phyloP scores from a whole-genome alignment of 2,888 invertebrate species.

The Oxytorus armatus region DNA sequence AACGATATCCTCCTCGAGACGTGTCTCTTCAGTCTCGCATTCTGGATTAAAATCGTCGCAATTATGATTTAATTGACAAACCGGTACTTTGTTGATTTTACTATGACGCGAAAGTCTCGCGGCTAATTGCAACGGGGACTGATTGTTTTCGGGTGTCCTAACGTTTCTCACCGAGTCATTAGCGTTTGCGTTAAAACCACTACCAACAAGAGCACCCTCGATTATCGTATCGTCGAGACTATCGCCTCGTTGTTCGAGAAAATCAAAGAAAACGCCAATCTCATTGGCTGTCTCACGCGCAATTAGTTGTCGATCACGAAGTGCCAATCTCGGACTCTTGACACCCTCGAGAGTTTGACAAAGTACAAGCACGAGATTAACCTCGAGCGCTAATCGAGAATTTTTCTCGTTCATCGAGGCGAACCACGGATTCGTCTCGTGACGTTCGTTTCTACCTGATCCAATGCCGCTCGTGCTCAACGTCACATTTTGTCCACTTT shows the following conservation, averaged over 20 bases:
- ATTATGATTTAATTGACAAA: constrained; percentile 63
- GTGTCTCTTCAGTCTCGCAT: constrained; percentile 44
- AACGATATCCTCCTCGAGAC: constrained; percentile 73
- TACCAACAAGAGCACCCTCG: constrained; percentile 71
- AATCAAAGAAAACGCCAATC: constrained; percentile 82
- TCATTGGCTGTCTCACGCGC: constrained; percentile 83
- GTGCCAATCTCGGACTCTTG: constrained; percentile 80
- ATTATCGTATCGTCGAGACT: constrained; percentile 75
- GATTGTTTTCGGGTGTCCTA: constrained; percentile 69
- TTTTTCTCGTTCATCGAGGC: constrained; percentile 83
- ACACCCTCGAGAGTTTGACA: constrained; percentile 82
- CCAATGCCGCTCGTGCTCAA: constrained; percentile 1
- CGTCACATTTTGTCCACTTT: constrained; percentile 23
- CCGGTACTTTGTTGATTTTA: constrained; percentile 75
- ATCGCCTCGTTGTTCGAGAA: constrained; percentile 78
- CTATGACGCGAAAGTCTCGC: constrained; percentile 76
- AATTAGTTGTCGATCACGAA: constrained; percentile 81
- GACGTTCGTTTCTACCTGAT: constrained; percentile 59
- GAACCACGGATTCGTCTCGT: constrained; percentile 80
- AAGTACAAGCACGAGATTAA: constrained; percentile 81
- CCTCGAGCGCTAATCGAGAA: constrained; percentile 81
- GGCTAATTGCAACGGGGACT: constrained; percentile 68
- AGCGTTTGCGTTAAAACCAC: constrained; percentile 65
- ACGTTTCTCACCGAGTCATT: constrained; percentile 74
- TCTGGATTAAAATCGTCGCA: constrained; percentile 17